Evolutionary conservation across 2,113 vertebrate species (phyloP).

Genomic region (Stomatorhinus ivindoensis): DNA sequence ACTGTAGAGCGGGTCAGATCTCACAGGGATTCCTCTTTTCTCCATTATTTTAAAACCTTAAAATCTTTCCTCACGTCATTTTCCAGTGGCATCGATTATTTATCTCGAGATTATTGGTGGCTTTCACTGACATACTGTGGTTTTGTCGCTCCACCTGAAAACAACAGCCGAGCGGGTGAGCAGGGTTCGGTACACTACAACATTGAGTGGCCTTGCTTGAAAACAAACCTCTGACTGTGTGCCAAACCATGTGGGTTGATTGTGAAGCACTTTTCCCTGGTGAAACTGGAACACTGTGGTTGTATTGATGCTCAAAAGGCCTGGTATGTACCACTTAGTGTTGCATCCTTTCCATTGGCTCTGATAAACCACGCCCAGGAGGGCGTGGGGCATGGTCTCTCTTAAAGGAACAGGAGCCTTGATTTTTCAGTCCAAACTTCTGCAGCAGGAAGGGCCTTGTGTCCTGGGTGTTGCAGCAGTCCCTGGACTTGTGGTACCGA

Average conservation of each 20-base stretch:
- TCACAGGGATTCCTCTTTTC: not conserved
- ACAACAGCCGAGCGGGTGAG: not conserved
- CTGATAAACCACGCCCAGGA: not conserved
- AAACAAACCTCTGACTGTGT: not conserved
- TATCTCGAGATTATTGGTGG: not conserved
- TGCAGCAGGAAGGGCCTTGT: not conserved
- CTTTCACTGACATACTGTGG: not conserved
- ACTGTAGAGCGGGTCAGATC: not conserved
- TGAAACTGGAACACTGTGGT: not conserved
- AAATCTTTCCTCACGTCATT: not conserved
- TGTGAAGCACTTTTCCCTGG: not conserved
- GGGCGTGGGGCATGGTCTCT: not conserved
- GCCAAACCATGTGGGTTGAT: not conserved
- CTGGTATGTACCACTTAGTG: not conserved
- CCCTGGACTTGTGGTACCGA: not conserved
- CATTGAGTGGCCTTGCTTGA: not conserved
- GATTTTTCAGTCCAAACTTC: not conserved
- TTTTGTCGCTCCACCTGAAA: not conserved
- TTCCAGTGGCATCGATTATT: not conserved
- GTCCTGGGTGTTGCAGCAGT: not conserved
- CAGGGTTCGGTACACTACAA: not conserved
- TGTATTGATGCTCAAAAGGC: not conserved
- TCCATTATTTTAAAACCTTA: not conserved
- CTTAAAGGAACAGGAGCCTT: constrained; percentile 4
- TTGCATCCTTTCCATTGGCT: not conserved